Base-by-base conservation (phyloP, 2,797 vertebrate genomes). In the Kryptopterus vitreolus region DNA sequence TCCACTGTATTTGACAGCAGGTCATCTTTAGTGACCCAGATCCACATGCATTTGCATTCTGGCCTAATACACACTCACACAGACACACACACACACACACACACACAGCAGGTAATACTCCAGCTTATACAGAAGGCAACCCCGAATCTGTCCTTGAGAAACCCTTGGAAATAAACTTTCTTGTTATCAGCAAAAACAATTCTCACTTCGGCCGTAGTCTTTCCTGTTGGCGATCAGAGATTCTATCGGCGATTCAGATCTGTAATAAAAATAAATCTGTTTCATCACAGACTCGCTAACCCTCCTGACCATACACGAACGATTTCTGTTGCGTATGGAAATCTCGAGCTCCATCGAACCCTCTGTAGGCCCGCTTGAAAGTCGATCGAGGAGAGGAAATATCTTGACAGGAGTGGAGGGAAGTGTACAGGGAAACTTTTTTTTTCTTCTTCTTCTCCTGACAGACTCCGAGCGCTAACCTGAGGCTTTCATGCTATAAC, bases 11-110 rank as follows among this genome's bases (percentile, higher is more conserved):
- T 79, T 81, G 70, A 78, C 74, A 81, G 74, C 46, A 15, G 77
- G 82, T 79, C 77, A 65, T 82, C 70, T 82, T 80, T 80, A 24
- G 46, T 80, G 83, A 86, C 85, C 79, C 65, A 66, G 46, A 79
- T 78, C 29, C 78, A 62, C 70, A 78, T 46, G 59, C 68, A 79
- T 68, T 83, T 71, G 69, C 79, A 69, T 72, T 59, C 26, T 29
- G 46, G n/a, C 33, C 22, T 31, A 80, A 69, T 33, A 77, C 38
- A 75, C 26, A 50, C 53, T 70, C 43, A 46, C 65, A 26, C 38
- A 68, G 38, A 48, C 65, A 68, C 38, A 68, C 65, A 46, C 65
- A 68, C 65, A 26, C 12, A 66, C 22, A 15, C 65, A 68, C 65
- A 68, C 38, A 68, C 35, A 26, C 13, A 46, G 65, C 68, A 52